Conservation (phyloP, 2,113 vertebrate species). For the Monarcha castaneiventris region DNA sequence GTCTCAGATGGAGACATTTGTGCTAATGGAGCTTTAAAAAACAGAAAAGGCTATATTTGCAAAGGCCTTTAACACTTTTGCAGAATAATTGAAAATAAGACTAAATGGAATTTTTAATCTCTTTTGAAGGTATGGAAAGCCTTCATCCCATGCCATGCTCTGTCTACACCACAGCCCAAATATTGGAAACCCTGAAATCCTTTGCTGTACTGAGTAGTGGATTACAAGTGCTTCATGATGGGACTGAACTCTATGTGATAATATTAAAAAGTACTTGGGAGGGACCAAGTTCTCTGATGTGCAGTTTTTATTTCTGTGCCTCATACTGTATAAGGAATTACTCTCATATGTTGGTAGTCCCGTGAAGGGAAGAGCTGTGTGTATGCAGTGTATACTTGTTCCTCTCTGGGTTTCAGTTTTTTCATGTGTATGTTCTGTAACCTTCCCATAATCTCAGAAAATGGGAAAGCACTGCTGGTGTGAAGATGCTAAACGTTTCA, state of each 20-base stretch:
- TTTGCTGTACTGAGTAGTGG: neutral
- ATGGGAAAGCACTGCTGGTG: neutral
- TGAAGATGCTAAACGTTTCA: neutral
- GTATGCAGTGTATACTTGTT: neutral
- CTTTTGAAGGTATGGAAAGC: neutral
- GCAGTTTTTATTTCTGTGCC: neutral
- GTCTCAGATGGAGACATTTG: neutral
- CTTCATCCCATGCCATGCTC: neutral
- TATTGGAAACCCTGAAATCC: neutral
- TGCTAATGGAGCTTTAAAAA: neutral
- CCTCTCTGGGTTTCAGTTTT: neutral
- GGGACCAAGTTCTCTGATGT: neutral
- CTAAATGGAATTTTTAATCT: neutral
- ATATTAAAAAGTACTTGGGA: neutral
- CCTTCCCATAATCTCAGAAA: neutral
- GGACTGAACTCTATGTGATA: neutral
- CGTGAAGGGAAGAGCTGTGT: neutral
- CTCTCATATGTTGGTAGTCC: neutral
- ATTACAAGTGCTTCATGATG: neutral
- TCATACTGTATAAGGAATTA: neutral
- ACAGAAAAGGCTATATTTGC: neutral
- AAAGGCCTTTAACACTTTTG: neutral
- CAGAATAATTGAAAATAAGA: neutral
- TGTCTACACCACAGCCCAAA: neutral
- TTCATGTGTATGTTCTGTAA: neutral